These are phyloP conservation scores for Myioborus miniatus DNA, from an alignment of 2,797 vertebrate species.

Conservation along the genomic window DNA sequence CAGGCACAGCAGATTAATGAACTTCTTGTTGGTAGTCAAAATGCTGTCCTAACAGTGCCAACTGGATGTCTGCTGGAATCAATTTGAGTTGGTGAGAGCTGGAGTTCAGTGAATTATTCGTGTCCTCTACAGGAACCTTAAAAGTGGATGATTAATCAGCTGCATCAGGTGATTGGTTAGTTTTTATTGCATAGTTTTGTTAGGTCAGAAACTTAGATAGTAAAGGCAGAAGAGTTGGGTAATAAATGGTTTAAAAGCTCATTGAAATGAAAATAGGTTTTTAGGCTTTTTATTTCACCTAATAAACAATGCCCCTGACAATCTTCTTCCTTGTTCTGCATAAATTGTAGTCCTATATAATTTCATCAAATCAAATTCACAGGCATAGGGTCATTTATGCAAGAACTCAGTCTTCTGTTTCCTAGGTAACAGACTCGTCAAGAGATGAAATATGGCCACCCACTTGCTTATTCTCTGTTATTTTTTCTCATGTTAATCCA, in stretches of 20 bases:
- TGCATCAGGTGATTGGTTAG: neutral
- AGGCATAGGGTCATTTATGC: conserved; percentile 66
- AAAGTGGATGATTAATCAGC: conserved; percentile 47
- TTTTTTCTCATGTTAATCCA: conserved; percentile 57
- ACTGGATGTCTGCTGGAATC: conserved; percentile 36
- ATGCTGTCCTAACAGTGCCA: conserved; percentile 32
- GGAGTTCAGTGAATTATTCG: conserved; percentile 18
- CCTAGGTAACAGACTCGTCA: conserved; percentile 73
- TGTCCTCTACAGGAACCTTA: conserved; percentile 3
- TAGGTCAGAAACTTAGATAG: conserved; percentile 5
- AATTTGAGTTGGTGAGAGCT: neutral
- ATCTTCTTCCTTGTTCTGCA: conserved; percentile 55
- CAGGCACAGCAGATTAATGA: conserved; percentile 34
- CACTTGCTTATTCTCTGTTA: conserved; percentile 63
- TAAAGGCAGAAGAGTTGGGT: neutral
- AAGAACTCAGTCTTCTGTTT: conserved; percentile 70
- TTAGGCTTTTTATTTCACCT: conserved; percentile 51
- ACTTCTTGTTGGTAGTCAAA: conserved; percentile 26
- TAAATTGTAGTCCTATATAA: conserved; percentile 62
- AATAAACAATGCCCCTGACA: conserved; percentile 58
- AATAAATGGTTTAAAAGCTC: conserved; percentile 42
- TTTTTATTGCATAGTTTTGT: conserved; percentile 2
- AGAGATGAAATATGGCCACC: conserved; percentile 61
- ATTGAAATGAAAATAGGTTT: conserved; percentile 42
- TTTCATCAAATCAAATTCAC: conserved; percentile 71